Conservation (phyloP, 2,888 invertebrate genomes). For the Lordiphosa fenestrarum region DNA sequence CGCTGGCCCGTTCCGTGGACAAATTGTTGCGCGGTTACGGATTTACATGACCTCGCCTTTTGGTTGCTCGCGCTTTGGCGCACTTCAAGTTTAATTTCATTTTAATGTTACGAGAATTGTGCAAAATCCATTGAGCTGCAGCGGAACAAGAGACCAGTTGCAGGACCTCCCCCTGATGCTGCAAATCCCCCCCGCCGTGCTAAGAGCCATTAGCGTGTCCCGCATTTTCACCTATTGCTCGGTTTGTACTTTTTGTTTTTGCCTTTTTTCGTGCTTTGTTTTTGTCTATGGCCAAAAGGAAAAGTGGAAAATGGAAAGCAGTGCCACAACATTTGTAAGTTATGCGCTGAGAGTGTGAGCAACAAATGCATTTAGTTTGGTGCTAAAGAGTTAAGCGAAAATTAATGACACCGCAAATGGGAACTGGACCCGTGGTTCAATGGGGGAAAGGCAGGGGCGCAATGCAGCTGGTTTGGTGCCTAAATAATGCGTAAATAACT, state of each 20-base stretch:
- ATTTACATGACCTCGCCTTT: constrained; percentile 15
- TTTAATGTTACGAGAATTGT: constrained; percentile 47
- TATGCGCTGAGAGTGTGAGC: constrained; percentile 10
- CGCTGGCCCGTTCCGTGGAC: constrained; percentile 40
- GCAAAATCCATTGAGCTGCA: constrained; percentile 34
- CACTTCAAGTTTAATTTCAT: constrained; percentile 47
- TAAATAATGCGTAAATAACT: not conserved
- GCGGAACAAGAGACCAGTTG: not conserved
- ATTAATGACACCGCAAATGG: constrained; percentile 29
- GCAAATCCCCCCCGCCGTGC: not conserved
- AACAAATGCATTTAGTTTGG: constrained; percentile 34
- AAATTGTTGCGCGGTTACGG: constrained; percentile 47
- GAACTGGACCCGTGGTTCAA: too few relatives aligned
- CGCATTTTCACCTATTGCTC: constrained; percentile 4
- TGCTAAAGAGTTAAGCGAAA: constrained; percentile 41
- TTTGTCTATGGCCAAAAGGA: constrained; percentile 7
- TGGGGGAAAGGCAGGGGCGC: not conserved
- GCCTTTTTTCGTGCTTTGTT: not conserved
- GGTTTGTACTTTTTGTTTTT: not conserved
- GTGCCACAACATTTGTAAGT: constrained; percentile 21
- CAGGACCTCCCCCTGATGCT: not conserved
- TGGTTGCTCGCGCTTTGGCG: constrained; percentile 5
- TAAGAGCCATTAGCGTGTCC: constrained; percentile 11
- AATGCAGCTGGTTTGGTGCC: too few relatives aligned
- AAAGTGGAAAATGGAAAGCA: not conserved